Base-by-base conservation (phyloP, 2,797 vertebrate genomes). In the Manis crassicaudata region DNA sequence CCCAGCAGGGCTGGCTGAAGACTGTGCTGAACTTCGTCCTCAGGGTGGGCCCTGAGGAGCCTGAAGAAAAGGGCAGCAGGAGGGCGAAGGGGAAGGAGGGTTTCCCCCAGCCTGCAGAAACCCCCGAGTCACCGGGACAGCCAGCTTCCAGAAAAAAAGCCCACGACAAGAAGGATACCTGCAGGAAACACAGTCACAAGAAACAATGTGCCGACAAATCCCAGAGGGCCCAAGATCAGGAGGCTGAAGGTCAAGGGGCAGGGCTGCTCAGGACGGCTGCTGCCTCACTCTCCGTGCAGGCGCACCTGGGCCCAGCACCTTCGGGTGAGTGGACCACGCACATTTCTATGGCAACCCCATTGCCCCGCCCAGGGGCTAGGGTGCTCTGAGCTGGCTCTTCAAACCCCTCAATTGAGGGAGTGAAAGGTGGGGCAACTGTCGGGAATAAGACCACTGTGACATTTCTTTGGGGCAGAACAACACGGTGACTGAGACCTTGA, bases 1-100 rank as follows among this genome's bases (percentile, higher is more conserved):
- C 2, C 29, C 98, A 98, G 17, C 89, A 72, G 1, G 97, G 98
- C 0, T 96, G 99, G 96, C 98, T 99, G 98, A 99, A 99, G 98
- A 97, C 14, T 1, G 1, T 99, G 3, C 0, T 99, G 6, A 98
- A 96, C 56, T 73, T 99, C 25, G 97, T 99, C 95, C 95, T 98
- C 32, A 98, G 91, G 96, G 99, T 94, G 1, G 96, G 29, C 29
- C 97, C 98, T 0, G 99, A 99, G 46, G 99, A 98, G 5, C 98
- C 99, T 25, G 99, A 98, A 70, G 98, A 98, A 91, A 98, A 98
- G 0, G 0, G 3, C 25, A 77, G 92, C 0, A 88, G 95, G 13
- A 98, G 96, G 88, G 6, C 85, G 0, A 98, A 98, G 93, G 94
- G 94, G 17, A 98, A 96, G 14, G 98, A 97, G 6, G 35, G 6